Percentiles rank a stretch among this genome's conserved stretches.
Conservation (phyloP, 2,113 vertebrate species). For the Takifugu flavidus region DNA sequence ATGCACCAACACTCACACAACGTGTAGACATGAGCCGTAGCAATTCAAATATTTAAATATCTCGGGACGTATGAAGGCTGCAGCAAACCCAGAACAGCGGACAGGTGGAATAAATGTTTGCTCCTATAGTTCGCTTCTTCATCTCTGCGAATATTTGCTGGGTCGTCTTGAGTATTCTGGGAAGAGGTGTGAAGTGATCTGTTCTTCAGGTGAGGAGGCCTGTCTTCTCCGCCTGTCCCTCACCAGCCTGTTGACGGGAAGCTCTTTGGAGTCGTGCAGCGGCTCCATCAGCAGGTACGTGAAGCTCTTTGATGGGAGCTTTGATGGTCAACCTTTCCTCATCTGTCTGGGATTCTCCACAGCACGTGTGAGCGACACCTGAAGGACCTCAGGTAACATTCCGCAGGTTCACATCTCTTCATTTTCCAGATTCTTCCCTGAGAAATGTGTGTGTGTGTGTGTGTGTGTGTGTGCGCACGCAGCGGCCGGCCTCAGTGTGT, state of each 20-base stretch:
- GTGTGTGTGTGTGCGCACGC: conserved; percentile 19
- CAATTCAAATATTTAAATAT: no score
- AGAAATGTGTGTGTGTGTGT: neutral
- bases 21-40: no score
- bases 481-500: conserved; percentile 52
- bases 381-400: conserved; percentile 61
- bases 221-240: conserved; percentile 66
- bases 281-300: conserved; percentile 54
- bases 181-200: neutral
- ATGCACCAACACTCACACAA: neutral
- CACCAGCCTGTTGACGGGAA: conserved; percentile 55
- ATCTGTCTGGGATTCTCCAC: neutral
- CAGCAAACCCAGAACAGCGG: no score
- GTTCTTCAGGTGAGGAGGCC: conserved; percentile 56
- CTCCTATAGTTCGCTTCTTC: no score
- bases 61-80: no score
- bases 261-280: conserved; percentile 36
- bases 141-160: no score
- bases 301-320: neutral
- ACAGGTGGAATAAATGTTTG: no score
- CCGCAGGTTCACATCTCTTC: neutral
- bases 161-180: no score
- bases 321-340: neutral
- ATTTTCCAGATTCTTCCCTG: no score
- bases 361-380: conserved; percentile 62